Evolutionary conservation across 2,797 vertebrate species (phyloP), one percentile per base, ranked within the genome.

Genomic region (Gymnodraco acuticeps): DNA sequence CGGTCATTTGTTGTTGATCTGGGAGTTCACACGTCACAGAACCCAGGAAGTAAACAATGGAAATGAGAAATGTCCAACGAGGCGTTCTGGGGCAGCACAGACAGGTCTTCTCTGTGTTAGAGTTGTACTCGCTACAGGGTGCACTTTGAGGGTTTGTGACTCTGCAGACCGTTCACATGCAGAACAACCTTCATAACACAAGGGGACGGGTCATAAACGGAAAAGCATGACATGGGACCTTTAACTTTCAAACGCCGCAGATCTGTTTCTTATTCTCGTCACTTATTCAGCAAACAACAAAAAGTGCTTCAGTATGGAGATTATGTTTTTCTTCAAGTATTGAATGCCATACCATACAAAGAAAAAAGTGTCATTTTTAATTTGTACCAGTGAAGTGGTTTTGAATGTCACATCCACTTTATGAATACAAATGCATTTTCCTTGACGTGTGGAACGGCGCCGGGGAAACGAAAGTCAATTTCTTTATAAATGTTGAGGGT

Each of bases 351-450:
- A 59, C 43, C 51, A 33, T 70, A 19, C 63, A 66, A 68, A 23
- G 52, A 31, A 62, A 73, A 27, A 38, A 16, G 12, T 71, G 70
- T 83, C 65, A 52, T 67, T 84, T 90, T 80, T 89, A 78, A 86
- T 88, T 81, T 67, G 55, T 61, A 47, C 59, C 68, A 60, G 59
- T 48, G 56, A 78, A 83, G 61, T 54, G 31, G 68, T 88, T 89
- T 64, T 92, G 88, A 93, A 93, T 93, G 90, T 93, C 90, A 92
- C 71, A 19, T 78, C 77, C 78, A 76, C 63, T 83, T 81, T 72
- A 71, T 88, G 88, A 93, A 91, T 92, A 89, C 79, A 81, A 87
- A 93, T 90, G 81, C 31, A 20, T 66, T 70, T 70, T 2, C 33
- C 38, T 76, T 27, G 5, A 52, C 69, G 42, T 14, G 53, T 55